Percentiles rank a stretch among this genome's conserved stretches.
phyloP scores from a whole-genome alignment of 2,888 invertebrate species.

The Venusia cambrica region DNA sequence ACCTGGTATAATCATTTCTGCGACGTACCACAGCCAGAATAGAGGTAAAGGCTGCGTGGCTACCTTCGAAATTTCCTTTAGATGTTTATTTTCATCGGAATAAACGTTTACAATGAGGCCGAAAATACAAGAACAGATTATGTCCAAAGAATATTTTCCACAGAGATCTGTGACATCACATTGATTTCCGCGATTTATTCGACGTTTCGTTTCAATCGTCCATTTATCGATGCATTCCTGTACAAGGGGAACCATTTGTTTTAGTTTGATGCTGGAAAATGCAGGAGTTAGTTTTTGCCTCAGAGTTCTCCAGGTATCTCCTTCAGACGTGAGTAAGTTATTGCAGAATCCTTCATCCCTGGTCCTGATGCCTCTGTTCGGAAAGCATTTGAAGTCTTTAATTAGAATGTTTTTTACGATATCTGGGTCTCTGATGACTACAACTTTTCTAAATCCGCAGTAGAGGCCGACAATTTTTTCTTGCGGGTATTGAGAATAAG shows the following conservation, averaged over 20 bases:
- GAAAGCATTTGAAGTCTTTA: slow-evolving; percentile 41
- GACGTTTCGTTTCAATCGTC: slow-evolving; percentile 27
- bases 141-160: slow-evolving; percentile 14
- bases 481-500: slow-evolving; percentile 31
- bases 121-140: slow-evolving; percentile 19
- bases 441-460: slow-evolving; percentile 32
- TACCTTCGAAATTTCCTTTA: slow-evolving; percentile 10
- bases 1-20: slow-evolving; percentile 13
- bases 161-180: slow-evolving; percentile 14
- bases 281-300: slow-evolving; percentile 44
- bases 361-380: slow-evolving; percentile 35
- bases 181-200: slow-evolving; percentile 3
- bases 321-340: slow-evolving; percentile 42
- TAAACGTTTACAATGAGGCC: slow-evolving; percentile 18
- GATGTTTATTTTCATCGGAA: slow-evolving; percentile 14
- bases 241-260: slow-evolving; percentile 46
- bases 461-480: slow-evolving; percentile 44
- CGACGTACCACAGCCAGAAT: slow-evolving; percentile 15
- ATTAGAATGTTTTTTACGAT: slow-evolving; percentile 38
- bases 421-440: slow-evolving; percentile 40
- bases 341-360: slow-evolving; percentile 19
- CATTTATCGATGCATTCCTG: slow-evolving; percentile 37
- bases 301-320: slow-evolving; percentile 44
- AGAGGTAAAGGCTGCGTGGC: slow-evolving; percentile 6
- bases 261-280: slow-evolving; percentile 42